A percentile compares a stretch with the other conserved stretches of the same genome.
Conservation (phyloP, 2,797 vertebrate genomes). For the Tarsius wallacei region DNA sequence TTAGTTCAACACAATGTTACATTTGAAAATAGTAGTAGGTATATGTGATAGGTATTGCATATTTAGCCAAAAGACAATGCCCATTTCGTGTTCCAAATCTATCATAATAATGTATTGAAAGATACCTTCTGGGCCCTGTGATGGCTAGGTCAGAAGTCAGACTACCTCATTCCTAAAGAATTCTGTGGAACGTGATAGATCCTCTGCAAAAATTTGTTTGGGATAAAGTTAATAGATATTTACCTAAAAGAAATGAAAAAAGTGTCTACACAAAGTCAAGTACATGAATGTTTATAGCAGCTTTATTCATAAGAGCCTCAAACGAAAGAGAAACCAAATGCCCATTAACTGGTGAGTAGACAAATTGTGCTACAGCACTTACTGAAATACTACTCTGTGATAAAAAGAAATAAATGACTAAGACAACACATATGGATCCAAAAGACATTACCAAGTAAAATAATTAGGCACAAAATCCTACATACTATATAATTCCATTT, state of each 20-base stretch:
- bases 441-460: neutral
- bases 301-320: neutral
- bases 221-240: neutral
- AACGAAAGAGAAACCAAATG: neutral
- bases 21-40: slow-evolving; percentile 27
- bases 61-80: slow-evolving; percentile 1
- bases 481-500: neutral
- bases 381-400: neutral
- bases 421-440: neutral
- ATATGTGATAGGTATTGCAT: neutral
- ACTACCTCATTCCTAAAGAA: neutral
- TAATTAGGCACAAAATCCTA: neutral
- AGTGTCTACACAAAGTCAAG: neutral
- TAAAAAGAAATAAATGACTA: neutral
- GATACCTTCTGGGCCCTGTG: neutral
- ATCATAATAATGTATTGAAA: neutral
- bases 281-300: neutral
- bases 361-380: neutral
- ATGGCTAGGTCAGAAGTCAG: neutral
- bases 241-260: neutral
- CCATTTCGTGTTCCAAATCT: slow-evolving; percentile 7
- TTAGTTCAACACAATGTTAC: neutral
- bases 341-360: neutral
- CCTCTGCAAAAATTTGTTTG: neutral
- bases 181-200: neutral